Evolutionary conservation across 2,888 invertebrate genomes (phyloP).

Genomic region (Andrena chrysosceles): DNA sequence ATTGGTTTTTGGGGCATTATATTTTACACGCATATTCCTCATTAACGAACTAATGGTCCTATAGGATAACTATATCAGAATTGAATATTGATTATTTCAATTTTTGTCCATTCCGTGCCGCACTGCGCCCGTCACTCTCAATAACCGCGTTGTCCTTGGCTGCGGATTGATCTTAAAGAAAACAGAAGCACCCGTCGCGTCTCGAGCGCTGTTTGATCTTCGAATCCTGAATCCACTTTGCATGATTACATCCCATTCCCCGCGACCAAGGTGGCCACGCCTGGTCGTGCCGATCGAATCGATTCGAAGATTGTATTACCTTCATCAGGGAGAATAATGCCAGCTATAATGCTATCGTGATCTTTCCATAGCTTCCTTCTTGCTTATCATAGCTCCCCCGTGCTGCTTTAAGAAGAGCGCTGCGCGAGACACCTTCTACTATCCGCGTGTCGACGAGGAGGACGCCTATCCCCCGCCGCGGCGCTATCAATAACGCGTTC

Average conservation of each 20-base stretch:
- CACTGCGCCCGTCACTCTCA: background rate
- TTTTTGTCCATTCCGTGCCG: too few species aligned
- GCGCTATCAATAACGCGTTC: too few species aligned
- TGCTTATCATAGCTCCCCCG: background rate
- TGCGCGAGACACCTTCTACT: background rate
- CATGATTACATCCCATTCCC: conserved; percentile 12
- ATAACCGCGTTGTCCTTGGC: background rate
- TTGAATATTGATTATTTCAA: too few species aligned
- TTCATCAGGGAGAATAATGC: background rate
- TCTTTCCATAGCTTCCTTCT: background rate
- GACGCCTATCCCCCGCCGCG: background rate
- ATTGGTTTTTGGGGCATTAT: too few species aligned
- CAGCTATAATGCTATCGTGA: background rate
- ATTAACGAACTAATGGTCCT: too few species aligned
- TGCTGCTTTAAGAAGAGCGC: background rate
- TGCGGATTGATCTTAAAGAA: background rate
- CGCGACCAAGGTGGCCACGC: background rate
- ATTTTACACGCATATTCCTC: too few species aligned
- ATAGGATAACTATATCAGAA: too few species aligned
- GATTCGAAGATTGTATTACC: conserved; percentile 5
- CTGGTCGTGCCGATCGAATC: conserved; percentile 4
- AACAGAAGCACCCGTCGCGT: background rate
- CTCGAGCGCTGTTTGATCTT: conserved; percentile 7
- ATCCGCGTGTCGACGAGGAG: background rate
- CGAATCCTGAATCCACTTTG: conserved; percentile 6